Base-by-base conservation (phyloP, 2,888 invertebrate species). In the Poecilobothrus nobilitatus region DNA sequence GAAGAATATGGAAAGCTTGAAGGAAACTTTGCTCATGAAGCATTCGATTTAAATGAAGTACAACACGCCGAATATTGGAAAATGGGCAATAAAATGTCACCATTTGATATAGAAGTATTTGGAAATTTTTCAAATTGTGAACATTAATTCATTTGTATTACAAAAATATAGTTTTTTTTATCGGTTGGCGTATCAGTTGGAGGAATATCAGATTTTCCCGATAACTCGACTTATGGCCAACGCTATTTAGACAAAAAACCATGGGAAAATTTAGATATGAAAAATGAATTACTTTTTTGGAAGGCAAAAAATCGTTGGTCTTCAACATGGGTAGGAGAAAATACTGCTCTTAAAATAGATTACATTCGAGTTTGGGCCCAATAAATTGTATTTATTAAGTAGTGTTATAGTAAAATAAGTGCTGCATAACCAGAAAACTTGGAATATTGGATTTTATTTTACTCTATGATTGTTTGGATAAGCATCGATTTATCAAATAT, bases 201-300 rank as follows among this genome's bases (percentile, higher is more conserved):
- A 0, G 93, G 93, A 0, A 80, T 87, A 5, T 84, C 86, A 64
- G 87, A 88, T 75, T 92, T 92, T 78, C 85, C 87, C 0, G 91
- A 93, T 74, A 73, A 73, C 0, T 73, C 74, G n/a, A n/a, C n/a
- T n/a, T n/a, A n/a, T n/a, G n/a, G n/a, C 5, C 67, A 70, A n/a
- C 73, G 74, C 27, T 72, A 72, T 21, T 53, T 70, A 4, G 68
- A 70, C 0, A 65, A n/a, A 18, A 71, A 94, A 77, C 93, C 93
- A 0, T 94, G 94, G 93, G 80, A 71, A 33, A 92, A 92, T 77
- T 78, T 78, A 4, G 86, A 86, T 41, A 86, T 87, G 0, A 88
- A 88, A 76, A 88, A 87, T 0, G 86, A 88, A 80, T 81, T 87
- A 4, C 84, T 86, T 68, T 93, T 93, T 82, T 91, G 90, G 88